Evolutionary conservation across 2,113 vertebrate genomes (phyloP), one percentile per base, ranked within the genome.

Genomic region (Paralichthys olivaceus): DNA sequence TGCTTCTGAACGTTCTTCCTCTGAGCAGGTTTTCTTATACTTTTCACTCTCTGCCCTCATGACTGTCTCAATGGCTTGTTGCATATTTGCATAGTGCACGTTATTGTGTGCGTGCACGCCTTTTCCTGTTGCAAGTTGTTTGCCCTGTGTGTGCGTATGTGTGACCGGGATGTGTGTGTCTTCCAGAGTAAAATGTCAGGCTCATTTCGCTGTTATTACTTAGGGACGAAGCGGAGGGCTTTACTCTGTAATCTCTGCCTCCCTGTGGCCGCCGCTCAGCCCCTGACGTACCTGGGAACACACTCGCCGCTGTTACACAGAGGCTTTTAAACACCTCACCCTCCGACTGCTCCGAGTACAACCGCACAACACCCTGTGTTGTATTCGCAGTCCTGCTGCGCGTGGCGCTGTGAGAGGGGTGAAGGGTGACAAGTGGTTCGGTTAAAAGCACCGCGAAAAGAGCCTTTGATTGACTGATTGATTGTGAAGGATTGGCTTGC

Each of bases 191-290:
- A 93, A 92, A 93, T 91, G 91, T 91, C 92, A 93, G 83, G 83
- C 90, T 89, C 84, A 88, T 94, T 93, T 84, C 84, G 59, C 69
- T 84, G 86, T 93, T 93, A 94, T 94, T 92, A 93, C 91, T 93
- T 92, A 89, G 91, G 93, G 91, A 93, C 40, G 59, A 77, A 88
- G 81, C 83, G 88, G 79, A 80, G 79, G 82, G 81, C 86, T 91
- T 89, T 75, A 56, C 83, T 89, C 73, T 90, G 87, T 87, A 90
- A 89, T 90, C 87, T 89, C 80, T 84, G 79, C 84, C 73, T 83
- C 86, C 87, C 87, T 12, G 72, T 23, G 82, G 82, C 80, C 54
- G 60, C 77, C 56, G 43, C 90, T 85, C 85, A 37, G 37, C 73
- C 80, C 68, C 73, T 43, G 71, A 58, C 67, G 69, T 74, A 79